phyloP scores from a whole-genome alignment of 2,888 invertebrate genomes.

The Athalia cordata region DNA sequence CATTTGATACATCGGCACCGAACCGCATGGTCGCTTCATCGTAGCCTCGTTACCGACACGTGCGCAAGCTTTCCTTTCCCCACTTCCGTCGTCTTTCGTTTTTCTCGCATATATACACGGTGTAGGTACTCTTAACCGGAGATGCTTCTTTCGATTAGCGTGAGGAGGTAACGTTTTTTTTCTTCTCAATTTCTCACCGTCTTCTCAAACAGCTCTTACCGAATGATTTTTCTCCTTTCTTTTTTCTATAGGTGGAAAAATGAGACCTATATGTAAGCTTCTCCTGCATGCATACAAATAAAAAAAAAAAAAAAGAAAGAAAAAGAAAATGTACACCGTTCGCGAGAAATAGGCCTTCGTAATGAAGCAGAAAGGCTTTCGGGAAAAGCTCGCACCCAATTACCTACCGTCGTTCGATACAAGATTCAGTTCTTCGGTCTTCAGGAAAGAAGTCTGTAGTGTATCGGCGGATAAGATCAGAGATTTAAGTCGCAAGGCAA shows the following conservation, averaged over 20 bases:
- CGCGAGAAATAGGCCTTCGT: slow-evolving; percentile 36
- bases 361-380: slow-evolving; percentile 36
- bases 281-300: too few species aligned
- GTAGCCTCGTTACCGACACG: slow-evolving; percentile 41
- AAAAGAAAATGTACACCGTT: slow-evolving; percentile 25
- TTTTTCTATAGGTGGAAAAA: too few species aligned
- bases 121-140: neutral
- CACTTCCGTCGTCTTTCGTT: slow-evolving; percentile 8
- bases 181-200: neutral
- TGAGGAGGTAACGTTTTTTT: neutral
- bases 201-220: neutral
- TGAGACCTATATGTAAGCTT: too few species aligned
- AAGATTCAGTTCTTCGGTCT: slow-evolving; percentile 4
- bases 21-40: slow-evolving; percentile 41
- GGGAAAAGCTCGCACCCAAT: slow-evolving; percentile 39
- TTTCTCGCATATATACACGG: neutral
- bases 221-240: too few species aligned
- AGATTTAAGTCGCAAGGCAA: slow-evolving; percentile 41
- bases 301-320: slow-evolving; percentile 24
- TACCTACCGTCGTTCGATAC: slow-evolving; percentile 28
- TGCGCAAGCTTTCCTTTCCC: slow-evolving; percentile 14
- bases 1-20: slow-evolving; percentile 42
- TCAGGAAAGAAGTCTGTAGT: slow-evolving; percentile 3
- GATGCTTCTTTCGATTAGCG: slow-evolving; percentile 20
- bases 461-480: slow-evolving; percentile 37